These are phyloP conservation scores for Epinephelus malabaricus DNA, from an alignment of 2,797 vertebrate species.

Conservation along the genomic window DNA sequence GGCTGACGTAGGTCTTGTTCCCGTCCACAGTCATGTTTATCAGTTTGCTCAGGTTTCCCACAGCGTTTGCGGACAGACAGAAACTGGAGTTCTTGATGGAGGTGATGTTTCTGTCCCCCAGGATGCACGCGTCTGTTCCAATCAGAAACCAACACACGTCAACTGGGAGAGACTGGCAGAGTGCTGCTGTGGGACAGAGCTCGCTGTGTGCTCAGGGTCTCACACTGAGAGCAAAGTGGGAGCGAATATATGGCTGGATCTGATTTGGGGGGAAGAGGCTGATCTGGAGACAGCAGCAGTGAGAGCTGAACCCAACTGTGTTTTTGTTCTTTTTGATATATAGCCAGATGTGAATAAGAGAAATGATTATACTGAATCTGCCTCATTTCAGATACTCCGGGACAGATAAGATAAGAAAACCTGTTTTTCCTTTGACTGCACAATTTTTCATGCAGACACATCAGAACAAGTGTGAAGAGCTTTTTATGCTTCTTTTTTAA, in stretches of 20 bases:
- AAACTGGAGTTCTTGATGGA: slow-evolving; percentile 95
- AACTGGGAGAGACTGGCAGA: slow-evolving; percentile 44
- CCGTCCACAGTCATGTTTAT: slow-evolving; percentile 89
- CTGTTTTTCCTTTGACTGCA: slow-evolving; percentile 6
- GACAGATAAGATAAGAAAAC: slow-evolving; percentile 12
- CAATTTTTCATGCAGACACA: neutral
- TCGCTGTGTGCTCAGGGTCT: slow-evolving; percentile 29
- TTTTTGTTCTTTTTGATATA: neutral
- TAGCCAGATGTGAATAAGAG: neutral
- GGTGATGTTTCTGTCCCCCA: slow-evolving; percentile 90
- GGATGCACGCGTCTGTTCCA: slow-evolving; percentile 92
- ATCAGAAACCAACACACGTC: slow-evolving; percentile 74
- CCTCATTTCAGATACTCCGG: neutral
- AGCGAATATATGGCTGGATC: slow-evolving; percentile 14
- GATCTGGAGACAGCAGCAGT: neutral
- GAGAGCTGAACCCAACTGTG: neutral
- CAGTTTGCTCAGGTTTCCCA: slow-evolving; percentile 91
- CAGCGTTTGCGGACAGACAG: slow-evolving; percentile 92
- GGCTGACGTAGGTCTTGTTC: slow-evolving; percentile 96
- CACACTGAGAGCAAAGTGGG: neutral
- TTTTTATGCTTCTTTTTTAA: neutral
- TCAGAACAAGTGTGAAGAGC: neutral
- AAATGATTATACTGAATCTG: neutral
- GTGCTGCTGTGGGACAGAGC: slow-evolving; percentile 29
- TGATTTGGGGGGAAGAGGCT: slow-evolving; percentile 5